These are phyloP conservation scores for Dipodomys spectabilis DNA, from an alignment of 2,113 vertebrate genomes.

Conservation along the genomic window DNA sequence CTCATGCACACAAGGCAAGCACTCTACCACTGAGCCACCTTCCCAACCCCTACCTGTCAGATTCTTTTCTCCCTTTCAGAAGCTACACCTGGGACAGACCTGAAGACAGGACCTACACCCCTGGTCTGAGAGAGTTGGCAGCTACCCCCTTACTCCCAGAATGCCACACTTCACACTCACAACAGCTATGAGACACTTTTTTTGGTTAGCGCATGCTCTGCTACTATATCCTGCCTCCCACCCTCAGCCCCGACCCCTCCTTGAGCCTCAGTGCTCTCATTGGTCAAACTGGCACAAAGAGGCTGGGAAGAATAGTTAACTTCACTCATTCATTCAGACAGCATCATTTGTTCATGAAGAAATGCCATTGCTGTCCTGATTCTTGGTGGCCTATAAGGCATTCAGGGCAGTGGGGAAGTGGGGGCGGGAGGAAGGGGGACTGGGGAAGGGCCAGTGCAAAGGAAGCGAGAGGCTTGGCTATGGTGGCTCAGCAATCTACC, in stretches of 20 bases:
- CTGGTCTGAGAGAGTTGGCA: background rate
- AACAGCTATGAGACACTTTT: background rate
- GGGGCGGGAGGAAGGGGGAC: background rate
- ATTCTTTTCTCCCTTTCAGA: background rate
- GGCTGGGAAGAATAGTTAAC: background rate
- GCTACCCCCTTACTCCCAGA: accelerated
- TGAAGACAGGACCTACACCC: background rate
- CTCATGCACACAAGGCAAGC: no score
- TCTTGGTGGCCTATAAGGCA: background rate
- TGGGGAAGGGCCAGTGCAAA: background rate
- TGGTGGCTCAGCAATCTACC: background rate
- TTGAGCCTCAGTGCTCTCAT: background rate
- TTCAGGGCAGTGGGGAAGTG: background rate
- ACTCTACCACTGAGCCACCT: no score
- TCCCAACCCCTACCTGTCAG: background rate
- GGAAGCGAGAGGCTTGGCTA: background rate
- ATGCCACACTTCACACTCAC: background rate
- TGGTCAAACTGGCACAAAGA: slow-evolving; percentile 34
- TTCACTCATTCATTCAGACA: slow-evolving; percentile 16
- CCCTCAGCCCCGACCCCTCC: background rate
- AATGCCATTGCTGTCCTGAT: background rate
- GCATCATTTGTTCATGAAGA: background rate
- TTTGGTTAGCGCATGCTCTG: background rate
- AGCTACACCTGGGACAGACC: background rate
- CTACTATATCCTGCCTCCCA: background rate